Evolutionary conservation across 2,888 invertebrate genomes (phyloP).

Genomic region (Dilophus febrilis): DNA sequence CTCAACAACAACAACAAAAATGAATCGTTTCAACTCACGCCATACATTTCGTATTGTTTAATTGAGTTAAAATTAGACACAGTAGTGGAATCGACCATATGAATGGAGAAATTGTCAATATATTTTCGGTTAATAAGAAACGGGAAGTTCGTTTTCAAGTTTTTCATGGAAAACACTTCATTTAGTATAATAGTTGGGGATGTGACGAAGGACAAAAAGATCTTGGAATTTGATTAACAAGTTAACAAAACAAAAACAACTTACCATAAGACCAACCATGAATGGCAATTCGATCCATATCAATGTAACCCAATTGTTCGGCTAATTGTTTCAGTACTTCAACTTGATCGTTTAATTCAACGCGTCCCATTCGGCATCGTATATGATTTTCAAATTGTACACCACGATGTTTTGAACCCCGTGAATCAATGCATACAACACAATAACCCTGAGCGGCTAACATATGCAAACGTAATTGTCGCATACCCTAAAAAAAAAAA

Average conservation of each 20-base stretch:
- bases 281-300: conserved; percentile 81
- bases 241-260: no score
- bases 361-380: conserved; percentile 78
- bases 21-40: no score
- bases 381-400: conserved; percentile 83
- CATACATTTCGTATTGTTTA: no score
- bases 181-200: no score
- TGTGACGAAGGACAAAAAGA: neutral
- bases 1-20: no score
- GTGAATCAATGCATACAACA: conserved; percentile 86
- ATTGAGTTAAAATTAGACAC: no score
- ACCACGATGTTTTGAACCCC: conserved; percentile 90
- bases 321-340: conserved; percentile 81
- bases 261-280: conserved; percentile 97
- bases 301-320: conserved; percentile 71
- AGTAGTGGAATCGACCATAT: no score
- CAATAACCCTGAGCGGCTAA: conserved; percentile 90
- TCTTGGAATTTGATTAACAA: neutral
- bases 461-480: conserved; percentile 86
- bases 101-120: no score
- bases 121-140: no score
- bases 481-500: conserved; percentile 48
- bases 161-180: no score
- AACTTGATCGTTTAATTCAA: conserved; percentile 88
- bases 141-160: no score